Conservation (phyloP, 2,113 vertebrate species). For the Rhinopomastus cyanomelas region DNA sequence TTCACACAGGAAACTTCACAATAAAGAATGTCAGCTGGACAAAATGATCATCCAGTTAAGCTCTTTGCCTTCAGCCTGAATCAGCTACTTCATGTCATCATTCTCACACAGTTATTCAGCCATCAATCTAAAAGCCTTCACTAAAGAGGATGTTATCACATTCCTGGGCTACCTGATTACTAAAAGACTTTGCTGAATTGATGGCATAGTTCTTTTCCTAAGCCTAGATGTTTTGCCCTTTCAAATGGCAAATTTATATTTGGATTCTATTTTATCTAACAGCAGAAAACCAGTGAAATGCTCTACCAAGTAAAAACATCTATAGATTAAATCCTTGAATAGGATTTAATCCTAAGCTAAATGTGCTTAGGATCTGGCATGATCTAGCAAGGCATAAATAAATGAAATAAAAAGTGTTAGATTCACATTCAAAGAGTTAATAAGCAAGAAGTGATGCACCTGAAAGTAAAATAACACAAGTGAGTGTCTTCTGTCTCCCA, state of each 20-base stretch:
- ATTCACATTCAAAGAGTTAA: not conserved
- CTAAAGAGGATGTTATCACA: not conserved
- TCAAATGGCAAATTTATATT: not conserved
- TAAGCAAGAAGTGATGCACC: not conserved
- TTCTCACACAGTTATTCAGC: conserved; percentile 9
- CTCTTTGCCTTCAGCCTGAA: conserved; percentile 9
- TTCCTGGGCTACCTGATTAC: not conserved
- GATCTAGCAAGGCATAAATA: not conserved
- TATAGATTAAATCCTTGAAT: not conserved
- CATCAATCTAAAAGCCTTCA: not conserved
- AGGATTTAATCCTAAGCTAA: not conserved
- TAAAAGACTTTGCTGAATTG: conserved; percentile 7
- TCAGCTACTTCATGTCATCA: not conserved
- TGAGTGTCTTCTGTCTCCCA: not conserved
- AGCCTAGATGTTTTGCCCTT: not conserved
- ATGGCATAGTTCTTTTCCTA: not conserved
- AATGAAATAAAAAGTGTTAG: not conserved
- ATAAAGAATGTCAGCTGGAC: not conserved
- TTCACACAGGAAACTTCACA: not conserved
- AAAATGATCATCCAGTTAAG: conserved; percentile 25
- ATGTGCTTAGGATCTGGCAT: not conserved
- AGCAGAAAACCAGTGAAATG: not conserved
- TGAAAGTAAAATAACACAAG: not conserved
- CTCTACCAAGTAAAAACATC: not conserved
- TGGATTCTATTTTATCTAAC: not conserved